phyloP scores from a whole-genome alignment of 1,140 invertebrate species.

The Diabrotica virgifera region DNA sequence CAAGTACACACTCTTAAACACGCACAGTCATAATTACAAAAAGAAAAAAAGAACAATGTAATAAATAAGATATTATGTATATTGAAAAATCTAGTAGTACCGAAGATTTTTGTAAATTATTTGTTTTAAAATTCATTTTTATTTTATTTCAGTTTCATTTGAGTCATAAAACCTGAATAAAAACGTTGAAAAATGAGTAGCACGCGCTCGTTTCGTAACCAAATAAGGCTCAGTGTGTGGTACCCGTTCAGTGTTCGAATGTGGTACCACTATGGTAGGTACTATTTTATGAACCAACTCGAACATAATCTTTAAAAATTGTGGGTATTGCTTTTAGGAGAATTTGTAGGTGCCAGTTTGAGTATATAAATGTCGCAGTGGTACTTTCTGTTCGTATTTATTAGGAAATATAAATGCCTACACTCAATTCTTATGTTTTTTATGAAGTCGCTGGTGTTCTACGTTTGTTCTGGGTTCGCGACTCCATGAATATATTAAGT shows the following conservation, averaged over 20 bases:
- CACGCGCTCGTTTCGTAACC: slow-evolving; percentile 15
- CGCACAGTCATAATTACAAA: no score
- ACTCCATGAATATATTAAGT: no score
- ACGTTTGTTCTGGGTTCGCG: no score
- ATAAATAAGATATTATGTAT: no score
- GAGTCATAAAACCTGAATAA: no score
- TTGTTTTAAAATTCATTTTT: no score
- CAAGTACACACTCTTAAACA: no score
- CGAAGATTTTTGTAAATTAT: no score
- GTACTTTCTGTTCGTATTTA: slow-evolving; percentile 18
- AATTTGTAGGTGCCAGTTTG: slow-evolving; percentile 21
- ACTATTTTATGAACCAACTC: slow-evolving; percentile 12
- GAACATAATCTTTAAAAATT: slow-evolving; percentile 19
- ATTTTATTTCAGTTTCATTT: no score
- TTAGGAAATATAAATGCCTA: slow-evolving; percentile 18
- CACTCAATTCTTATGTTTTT: slow-evolving; percentile 11
- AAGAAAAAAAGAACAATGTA: no score
- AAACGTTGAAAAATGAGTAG: not conserved
- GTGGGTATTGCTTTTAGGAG: slow-evolving; percentile 20
- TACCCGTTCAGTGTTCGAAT: slow-evolving; percentile 15
- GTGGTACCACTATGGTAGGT: slow-evolving; percentile 1
- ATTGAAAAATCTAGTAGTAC: no score
- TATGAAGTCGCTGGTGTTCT: not conserved
- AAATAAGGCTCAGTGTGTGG: slow-evolving; percentile 19
- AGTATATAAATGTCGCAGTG: slow-evolving; percentile 12